Base-by-base conservation (phyloP, 2,797 vertebrate species). In the Phataginus tricuspis region DNA sequence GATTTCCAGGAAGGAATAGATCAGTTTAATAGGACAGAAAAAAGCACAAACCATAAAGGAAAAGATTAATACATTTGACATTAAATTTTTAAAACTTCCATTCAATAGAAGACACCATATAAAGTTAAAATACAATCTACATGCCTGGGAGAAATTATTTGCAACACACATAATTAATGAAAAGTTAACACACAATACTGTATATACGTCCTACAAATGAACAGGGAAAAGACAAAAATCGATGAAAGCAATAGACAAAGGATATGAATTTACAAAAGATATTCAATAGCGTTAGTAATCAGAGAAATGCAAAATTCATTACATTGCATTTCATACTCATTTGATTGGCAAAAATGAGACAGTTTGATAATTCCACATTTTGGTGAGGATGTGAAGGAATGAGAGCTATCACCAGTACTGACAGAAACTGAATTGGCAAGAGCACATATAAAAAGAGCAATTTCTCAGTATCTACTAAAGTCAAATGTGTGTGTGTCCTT, bases 291-390 rank as follows among this genome's bases (percentile, higher is more conserved):
- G 68, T 68, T 72, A 84, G 29, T 49, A 61, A 78, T 74, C 21
- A 83, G 13, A 77, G 55, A 59, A 72, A 90, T 21, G 27, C 13
- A 93, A 94, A 94, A 79, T 39, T 82, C 34, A 90, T 59, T 79
- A 78, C 59, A 83, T 78, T 83, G 29, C 3, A 78, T 74, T 86
- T 84, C n/a, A 68, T 63, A 75, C 9, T 87, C 57, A 79, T 63
- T 84, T 37, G 29, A 80, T 68, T 77, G 51, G 10, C 69, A 91
- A 88, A 88, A 88, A 42, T 64, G 51, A 86, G 16, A 57, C 87
- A 84, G 21, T 53, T 61, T 61, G 29, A 77, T 71, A 82, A 86
- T 57, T 18, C 59, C 74, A 71, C 42, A 45, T 88, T 80, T 71
- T 63, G 72, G n/a, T 93, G 71, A 84, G 15, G 8, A 80, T 80